phyloP scores from a whole-genome alignment of 2,113 vertebrate genomes.

The rat (Rattus norvegicus) region GRCr8 NC_086027.1:51620501-51621000 shows the following conservation, averaged over 20 bases:
- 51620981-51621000: not conserved
- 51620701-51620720: not conserved
- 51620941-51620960: not conserved
- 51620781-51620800: too few relatives aligned
- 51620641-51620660: not conserved
- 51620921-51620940: not conserved
- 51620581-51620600: not conserved
- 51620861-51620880: not conserved
- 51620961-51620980: too few relatives aligned
- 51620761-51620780: not conserved
- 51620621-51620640: not conserved
- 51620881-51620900: not conserved
- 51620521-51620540: not conserved
- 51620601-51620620: not conserved
- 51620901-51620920: not conserved
- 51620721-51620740: rapidly evolving
- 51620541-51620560: too few relatives aligned
- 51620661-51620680: not conserved
- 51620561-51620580: not conserved
- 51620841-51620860: not conserved
- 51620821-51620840: not conserved
- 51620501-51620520: not conserved
- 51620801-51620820: not conserved
- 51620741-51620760: not conserved
- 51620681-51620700: not conserved